A percentile compares a stretch with the other conserved stretches of the same genome.
These are phyloP conservation scores for Danio albolineatus DNA, from an alignment of 2,797 vertebrate genomes.

Conservation along the genomic window DNA sequence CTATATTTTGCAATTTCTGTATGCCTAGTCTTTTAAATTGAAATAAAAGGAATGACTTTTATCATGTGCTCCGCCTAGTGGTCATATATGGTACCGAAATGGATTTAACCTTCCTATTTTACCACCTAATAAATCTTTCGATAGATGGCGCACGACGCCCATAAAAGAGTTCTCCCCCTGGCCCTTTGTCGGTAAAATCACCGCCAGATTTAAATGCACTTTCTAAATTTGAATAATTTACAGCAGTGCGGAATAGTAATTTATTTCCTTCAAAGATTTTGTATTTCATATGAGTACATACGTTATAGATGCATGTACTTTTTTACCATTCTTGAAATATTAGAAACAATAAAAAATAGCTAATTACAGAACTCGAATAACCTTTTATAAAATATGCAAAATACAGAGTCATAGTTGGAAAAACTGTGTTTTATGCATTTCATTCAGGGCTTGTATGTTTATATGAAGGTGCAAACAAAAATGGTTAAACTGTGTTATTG, in stretches of 20 bases:
- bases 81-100: background rate
- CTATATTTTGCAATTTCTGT: no score
- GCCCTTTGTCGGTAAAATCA: background rate
- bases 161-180: constrained; percentile 4
- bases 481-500: no score
- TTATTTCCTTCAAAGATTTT: background rate
- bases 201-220: background rate
- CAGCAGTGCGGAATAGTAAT: no score
- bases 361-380: background rate
- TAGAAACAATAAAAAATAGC: background rate
- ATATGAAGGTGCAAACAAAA: no score
- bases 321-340: background rate
- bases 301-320: background rate
- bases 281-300: background rate
- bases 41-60: background rate
- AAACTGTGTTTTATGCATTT: background rate
- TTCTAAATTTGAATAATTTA: background rate
- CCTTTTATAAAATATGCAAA: background rate
- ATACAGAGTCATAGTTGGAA: background rate
- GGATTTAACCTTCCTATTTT: background rate
- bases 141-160: constrained; percentile 56
- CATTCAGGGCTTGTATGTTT: background rate
- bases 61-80: constrained; percentile 34
- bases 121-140: background rate
- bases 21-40: background rate